phyloP scores from a whole-genome alignment of 2,888 invertebrate species.

The Drosophila leonis region DNA sequence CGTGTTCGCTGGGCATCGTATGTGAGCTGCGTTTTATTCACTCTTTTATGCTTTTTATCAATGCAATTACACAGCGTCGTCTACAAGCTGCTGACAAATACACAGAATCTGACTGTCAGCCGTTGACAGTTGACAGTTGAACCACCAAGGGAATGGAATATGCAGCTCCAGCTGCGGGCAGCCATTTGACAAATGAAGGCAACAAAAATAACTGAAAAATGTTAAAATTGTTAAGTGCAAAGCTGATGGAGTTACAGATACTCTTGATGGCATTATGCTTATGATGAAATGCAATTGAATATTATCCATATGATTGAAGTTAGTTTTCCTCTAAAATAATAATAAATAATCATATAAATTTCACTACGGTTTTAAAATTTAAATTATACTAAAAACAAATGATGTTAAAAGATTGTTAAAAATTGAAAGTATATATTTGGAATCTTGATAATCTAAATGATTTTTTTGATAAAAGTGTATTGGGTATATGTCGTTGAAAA shows the following conservation, averaged over 20 bases:
- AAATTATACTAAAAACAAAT: no score
- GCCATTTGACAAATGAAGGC: slow-evolving; percentile 2
- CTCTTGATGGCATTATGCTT: background rate
- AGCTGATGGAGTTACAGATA: background rate
- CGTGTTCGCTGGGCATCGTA: background rate
- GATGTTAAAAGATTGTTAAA: no score
- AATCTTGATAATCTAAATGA: no score
- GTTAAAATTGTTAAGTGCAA: background rate
- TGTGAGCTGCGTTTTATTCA: slow-evolving; percentile 36
- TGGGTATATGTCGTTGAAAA: no score
- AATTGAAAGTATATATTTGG: no score
- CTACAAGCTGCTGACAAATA: slow-evolving; percentile 51
- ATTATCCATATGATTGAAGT: no score
- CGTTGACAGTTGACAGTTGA: slow-evolving; percentile 51
- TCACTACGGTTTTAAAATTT: no score
- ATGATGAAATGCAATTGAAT: no score
- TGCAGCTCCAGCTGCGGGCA: background rate
- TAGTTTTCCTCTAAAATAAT: no score
- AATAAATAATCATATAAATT: no score
- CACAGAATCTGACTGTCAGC: slow-evolving; percentile 37
- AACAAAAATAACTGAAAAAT: background rate
- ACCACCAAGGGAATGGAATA: slow-evolving; percentile 20
- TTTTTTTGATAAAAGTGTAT: no score
- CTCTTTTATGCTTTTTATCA: slow-evolving; percentile 68
- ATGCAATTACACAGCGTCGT: slow-evolving; percentile 52